Evolutionary conservation across 2,113 vertebrate species (phyloP).

Genomic region (Dasyornis broadbenti): DNA sequence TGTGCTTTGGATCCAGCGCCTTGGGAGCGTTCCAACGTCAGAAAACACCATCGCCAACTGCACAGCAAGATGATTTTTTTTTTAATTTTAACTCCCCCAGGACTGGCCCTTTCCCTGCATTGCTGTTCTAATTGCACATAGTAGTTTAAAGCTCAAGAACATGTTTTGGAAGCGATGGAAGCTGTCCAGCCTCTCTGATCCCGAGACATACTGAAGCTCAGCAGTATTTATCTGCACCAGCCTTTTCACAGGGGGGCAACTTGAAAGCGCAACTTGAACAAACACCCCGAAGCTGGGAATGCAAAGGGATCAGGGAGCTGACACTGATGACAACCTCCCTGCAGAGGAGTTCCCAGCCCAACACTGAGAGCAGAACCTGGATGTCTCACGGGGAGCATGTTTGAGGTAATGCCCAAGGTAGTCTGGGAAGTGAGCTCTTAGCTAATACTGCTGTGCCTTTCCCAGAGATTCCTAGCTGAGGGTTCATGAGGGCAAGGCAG

Average conservation of each 20-base stretch:
- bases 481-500: background rate
- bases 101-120: background rate
- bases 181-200: background rate
- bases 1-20: accelerated
- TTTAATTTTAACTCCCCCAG: accelerated
- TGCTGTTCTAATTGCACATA: background rate
- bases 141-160: background rate
- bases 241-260: accelerated
- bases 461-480: background rate
- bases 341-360: background rate
- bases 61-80: background rate
- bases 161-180: background rate
- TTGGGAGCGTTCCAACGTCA: background rate
- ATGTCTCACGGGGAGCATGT: accelerated
- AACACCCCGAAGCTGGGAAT: background rate
- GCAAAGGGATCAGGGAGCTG: background rate
- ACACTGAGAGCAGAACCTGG: background rate
- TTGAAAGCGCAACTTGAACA: background rate
- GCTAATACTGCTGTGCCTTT: background rate
- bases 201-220: accelerated
- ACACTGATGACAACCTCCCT: accelerated
- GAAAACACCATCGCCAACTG: accelerated
- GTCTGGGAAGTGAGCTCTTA: background rate
- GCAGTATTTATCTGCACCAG: background rate
- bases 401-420: background rate